A percentile compares a stretch with the other conserved stretches of the same genome.
These are phyloP conservation scores for Oreotrochilus melanogaster DNA, from an alignment of 2,113 vertebrate species.

Conservation along the genomic window DNA sequence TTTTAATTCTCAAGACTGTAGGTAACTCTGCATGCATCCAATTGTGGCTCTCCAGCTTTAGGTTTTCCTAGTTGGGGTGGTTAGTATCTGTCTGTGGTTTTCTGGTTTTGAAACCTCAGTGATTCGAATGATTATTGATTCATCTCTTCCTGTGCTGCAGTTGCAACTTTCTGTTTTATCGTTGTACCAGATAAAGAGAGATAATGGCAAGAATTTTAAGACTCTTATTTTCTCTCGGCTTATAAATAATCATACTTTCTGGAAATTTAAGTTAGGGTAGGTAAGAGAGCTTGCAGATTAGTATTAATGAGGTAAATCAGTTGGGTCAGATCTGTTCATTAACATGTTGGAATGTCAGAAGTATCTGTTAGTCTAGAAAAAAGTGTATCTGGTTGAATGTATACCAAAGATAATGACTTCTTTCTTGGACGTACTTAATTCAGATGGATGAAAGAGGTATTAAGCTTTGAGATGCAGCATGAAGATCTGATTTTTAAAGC, in stretches of 20 bases:
- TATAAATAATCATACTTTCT: background rate
- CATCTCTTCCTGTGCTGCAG: background rate
- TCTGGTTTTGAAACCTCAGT: background rate
- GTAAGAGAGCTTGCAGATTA: background rate
- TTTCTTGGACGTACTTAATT: background rate
- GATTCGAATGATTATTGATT: background rate
- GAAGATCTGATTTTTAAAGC: constrained; percentile 29
- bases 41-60: background rate
- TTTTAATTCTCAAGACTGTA: background rate
- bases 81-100: background rate
- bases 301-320: background rate
- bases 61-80: background rate
- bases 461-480: background rate
- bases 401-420: background rate
- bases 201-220: background rate
- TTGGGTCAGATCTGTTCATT: background rate
- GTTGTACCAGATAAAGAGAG: background rate
- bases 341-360: background rate
- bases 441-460: background rate
- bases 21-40: background rate
- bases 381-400: background rate
- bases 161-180: background rate
- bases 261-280: background rate
- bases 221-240: background rate
- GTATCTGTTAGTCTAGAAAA: background rate